Conservation (phyloP, 1,140 invertebrate species). For the Bombus superbus region DNA sequence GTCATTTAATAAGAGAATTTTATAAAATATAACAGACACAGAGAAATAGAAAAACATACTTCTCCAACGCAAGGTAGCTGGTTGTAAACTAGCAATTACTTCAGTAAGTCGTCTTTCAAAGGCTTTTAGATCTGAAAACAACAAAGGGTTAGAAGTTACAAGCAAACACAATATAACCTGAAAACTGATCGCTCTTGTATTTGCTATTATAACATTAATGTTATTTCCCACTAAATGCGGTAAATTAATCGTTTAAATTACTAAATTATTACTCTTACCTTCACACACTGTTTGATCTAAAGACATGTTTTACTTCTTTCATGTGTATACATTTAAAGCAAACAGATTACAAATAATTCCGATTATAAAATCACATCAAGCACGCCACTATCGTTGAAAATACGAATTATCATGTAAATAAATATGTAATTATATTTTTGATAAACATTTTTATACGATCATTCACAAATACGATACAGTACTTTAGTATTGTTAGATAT, state of each 20-base stretch:
- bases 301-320: constrained; percentile 83
- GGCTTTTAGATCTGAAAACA: constrained; percentile 95
- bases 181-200: neutral
- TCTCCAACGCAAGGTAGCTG: constrained; percentile 96
- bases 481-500: neutral
- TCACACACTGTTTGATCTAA: constrained; percentile 90
- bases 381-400: constrained; percentile 8
- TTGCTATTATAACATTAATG: neutral
- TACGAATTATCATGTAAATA: neutral
- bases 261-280: constrained; percentile 82
- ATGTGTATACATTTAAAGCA: neutral
- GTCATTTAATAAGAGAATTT: neutral
- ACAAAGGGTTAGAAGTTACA: constrained; percentile 34
- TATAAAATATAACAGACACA: neutral
- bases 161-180: constrained; percentile 33
- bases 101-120: constrained; percentile 97
- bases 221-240: constrained; percentile 15
- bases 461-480: neutral
- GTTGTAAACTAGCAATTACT: constrained; percentile 97
- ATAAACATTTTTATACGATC: neutral
- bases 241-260: constrained; percentile 31
- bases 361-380: neutral
- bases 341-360: constrained; percentile 8
- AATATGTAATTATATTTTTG: neutral
- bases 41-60: constrained; percentile 84